phyloP scores from a whole-genome alignment of 2,113 vertebrate genomes.

The Phalacrocorax aristotelis region DNA sequence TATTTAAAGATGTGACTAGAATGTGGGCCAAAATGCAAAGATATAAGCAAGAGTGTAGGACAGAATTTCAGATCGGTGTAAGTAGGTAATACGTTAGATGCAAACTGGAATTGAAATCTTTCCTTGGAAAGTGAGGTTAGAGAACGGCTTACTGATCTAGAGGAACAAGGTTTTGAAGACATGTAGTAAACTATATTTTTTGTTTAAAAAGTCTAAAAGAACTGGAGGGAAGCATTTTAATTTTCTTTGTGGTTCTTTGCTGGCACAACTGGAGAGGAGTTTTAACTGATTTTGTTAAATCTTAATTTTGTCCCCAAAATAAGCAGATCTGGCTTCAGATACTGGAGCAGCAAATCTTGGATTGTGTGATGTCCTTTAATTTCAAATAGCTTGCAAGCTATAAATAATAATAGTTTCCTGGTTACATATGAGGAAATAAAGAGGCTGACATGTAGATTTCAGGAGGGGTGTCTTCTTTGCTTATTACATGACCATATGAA shows the following conservation, averaged over 20 bases:
- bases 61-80: background rate
- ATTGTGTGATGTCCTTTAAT: background rate
- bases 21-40: background rate
- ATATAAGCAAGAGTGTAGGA: background rate
- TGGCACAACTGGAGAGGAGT: background rate
- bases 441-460: background rate
- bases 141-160: background rate
- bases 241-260: conserved; percentile 8
- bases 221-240: background rate
- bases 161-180: background rate
- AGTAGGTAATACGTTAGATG: background rate
- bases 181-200: background rate
- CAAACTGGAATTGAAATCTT: background rate
- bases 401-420: conserved; percentile 2
- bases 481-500: background rate
- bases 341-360: background rate
- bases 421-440: background rate
- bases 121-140: background rate
- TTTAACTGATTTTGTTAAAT: conserved; percentile 18
- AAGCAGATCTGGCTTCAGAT: conserved; percentile 13
- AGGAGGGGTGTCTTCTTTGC: background rate
- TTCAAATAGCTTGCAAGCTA: conserved; percentile 16
- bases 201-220: background rate
- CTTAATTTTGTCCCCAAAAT: conserved; percentile 7
- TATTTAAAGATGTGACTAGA: background rate